Base-by-base conservation (phyloP, 2,888 invertebrate species). In the Ecliptopera silaceata region DNA sequence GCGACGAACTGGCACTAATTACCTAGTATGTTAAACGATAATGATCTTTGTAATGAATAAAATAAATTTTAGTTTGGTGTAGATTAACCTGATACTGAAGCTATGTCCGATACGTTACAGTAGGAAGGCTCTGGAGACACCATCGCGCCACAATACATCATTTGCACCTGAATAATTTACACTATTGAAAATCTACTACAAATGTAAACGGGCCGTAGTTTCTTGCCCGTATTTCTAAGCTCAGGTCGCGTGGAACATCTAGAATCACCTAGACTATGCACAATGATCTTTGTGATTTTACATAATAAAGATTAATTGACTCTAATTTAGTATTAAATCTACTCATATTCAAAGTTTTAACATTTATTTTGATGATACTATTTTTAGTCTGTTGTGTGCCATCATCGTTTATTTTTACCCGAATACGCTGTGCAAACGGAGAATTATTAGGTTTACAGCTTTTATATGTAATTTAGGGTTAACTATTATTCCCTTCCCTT, bases 101-200 rank as follows among this genome's bases (percentile, higher is more conserved):
- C 83, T 10, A 90, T 77, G 63, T 90, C 90, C 22, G 90, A 89
- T 32, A 88, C 86, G 77, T 88, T 90, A 83, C 88, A 89, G 74
- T 82, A 89, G 64, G 90, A 88, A 49, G 88, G 87, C 73, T 89
- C 89, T 53, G 90, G 91, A 22, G 91, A 91, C 70, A 85, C 80
- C 86, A 90, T 84, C 53, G 83, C 85, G 42, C 86, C 86, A 76
- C 90, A 90, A 72, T 82, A 89, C 77, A 90, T 86, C 86, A 90
- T 86, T 59, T 87, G 84, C 34, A 90, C 86, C 90, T 91, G 85
- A 59, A 55, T 61, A 68, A 65, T 59, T 39, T 34, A 15, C 4
- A n/a, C 18, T 39, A 18, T 2, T 34, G 0, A 22, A 22, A 2
- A 5, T 15, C 34, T 34, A 34, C 26, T 8, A 15, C 6, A 36